Evolutionary conservation across 1,140 invertebrate genomes (phyloP), one percentile per base, ranked within the genome.

Genomic region (Bombus sylvicola): DNA sequence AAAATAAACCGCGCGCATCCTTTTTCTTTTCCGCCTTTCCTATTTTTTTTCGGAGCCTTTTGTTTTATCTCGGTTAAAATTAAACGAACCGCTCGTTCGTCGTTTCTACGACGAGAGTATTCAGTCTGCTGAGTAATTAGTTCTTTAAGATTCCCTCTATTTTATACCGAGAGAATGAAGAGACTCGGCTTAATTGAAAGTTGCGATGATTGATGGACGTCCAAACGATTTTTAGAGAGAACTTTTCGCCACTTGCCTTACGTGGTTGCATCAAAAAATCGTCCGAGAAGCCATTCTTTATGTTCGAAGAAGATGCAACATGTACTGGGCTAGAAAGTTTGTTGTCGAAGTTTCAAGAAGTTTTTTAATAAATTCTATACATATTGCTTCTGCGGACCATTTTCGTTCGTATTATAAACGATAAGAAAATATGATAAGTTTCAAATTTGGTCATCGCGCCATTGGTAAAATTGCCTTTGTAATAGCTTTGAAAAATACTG

Each of bases 161-260:
- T 62, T 62, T n/a, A 62, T n/a, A 62, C 3, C 12, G 39, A 34
- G 22, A 81, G 34, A 62, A 62, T n/a, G 39, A 31, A 28, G 28
- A 71, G 4, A 25, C 68, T 37, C 13, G 47, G 18, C 34, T 72
- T 81, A 71, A 81, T 81, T 72, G 68, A 81, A 81, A 72, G 66
- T 59, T 71, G 22, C 68, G 28, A 81, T 81, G 79, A 81, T 72
- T 34, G 66, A 81, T 81, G 28, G 66, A 31, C 4, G 31, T 37
- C 79, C 41, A 8, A 68, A 41, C 64, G 39, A 81, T 72, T 39
- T 37, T 57, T 68, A 8, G 37, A 39, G n/a, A 1, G 5, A 37
- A 81, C 34, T 71, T 59, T 3, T 15, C 31, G 66, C 10, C n/a
- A 59, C 28, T 71, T 62, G 59, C 3, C 59, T 62, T 28, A n/a